phyloP scores from a whole-genome alignment of 2,888 invertebrate genomes.

The Brachyptera risi region DNA sequence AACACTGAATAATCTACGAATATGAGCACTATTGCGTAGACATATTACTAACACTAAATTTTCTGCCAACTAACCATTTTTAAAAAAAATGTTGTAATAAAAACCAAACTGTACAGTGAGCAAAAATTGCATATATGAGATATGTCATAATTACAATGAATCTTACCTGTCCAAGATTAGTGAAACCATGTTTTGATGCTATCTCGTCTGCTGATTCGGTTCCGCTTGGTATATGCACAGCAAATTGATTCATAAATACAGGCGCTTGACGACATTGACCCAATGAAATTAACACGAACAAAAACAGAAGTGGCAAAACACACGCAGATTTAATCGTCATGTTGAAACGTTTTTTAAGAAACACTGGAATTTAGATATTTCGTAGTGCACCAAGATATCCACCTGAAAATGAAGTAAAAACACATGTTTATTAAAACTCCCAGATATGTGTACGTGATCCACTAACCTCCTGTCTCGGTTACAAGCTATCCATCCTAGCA shows the following conservation, averaged over 20 bases:
- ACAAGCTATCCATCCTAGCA: no score
- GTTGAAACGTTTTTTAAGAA: neutral
- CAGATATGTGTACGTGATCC: no score
- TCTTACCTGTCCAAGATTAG: slow-evolving; percentile 82
- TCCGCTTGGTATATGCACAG: slow-evolving; percentile 70
- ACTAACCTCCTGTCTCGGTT: no score
- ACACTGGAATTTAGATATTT: slow-evolving; percentile 23
- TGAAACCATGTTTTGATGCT: slow-evolving; percentile 77
- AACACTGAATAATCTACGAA: neutral
- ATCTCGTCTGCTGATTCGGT: slow-evolving; percentile 64
- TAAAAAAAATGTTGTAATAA: neutral
- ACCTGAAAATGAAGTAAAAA: slow-evolving; percentile 7
- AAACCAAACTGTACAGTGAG: neutral
- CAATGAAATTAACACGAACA: slow-evolving; percentile 24
- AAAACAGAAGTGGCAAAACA: slow-evolving; percentile 24
- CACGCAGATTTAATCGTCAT: slow-evolving; percentile 12
- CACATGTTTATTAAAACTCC: no score
- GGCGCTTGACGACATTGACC: slow-evolving; percentile 26
- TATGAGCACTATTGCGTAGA: neutral
- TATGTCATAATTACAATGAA: slow-evolving; percentile 24
- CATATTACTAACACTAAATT: neutral
- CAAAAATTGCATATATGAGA: neutral
- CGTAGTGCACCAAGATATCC: neutral
- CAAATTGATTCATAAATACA: slow-evolving; percentile 44
- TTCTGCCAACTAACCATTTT: neutral